Base-by-base conservation (phyloP, 2,113 vertebrate genomes). In the Tetraodon nigroviridis region DNA sequence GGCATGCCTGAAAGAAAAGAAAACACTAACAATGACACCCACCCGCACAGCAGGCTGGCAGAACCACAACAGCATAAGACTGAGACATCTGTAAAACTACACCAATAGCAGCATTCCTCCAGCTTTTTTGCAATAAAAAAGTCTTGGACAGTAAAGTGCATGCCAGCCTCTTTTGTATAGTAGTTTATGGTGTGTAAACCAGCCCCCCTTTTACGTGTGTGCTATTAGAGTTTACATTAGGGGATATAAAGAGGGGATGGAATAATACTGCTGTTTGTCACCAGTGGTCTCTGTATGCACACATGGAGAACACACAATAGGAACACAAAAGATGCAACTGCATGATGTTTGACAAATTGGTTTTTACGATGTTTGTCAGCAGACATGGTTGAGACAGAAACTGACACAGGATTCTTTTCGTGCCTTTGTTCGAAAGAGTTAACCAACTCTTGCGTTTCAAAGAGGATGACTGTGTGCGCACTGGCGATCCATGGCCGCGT, bases 301-400 rank as follows among this genome's bases (percentile, higher is more conserved):
- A 78, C 62, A 58, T 19, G 20, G 49, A 44, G 48, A 47, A 52
- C 21, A 76, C 73, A 81, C 79, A 80, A 73, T 71, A 68, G 68
- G 22, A 70, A 47, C 48, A 60, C 56, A 62, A n/a, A n/a, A 48
- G 8, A 48, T 18, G n/a, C 53, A 67, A 16, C 16, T 53, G 46
- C 52, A 50, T 67, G 69, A 16, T 55, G 58, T 80, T 80, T 82
- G 56, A 64, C 47, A 29, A 59, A 46, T 69, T 0, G 4, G 60
- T 79, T 87, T 37, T 87, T 88, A 88, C 77, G 79, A 71, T 75
- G 81, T 85, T 86, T 88, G 83, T 60, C 46, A 27, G 82, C 77
- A 69, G 78, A 76, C 50, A 55, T 65, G 69, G 71, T 61, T 58
- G 41, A 67, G 62, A 75, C 69, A n/a, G 40, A 75, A 68, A 73